Conservation (phyloP, 2,113 vertebrate species). For the Triplophysa tibetana region DNA sequence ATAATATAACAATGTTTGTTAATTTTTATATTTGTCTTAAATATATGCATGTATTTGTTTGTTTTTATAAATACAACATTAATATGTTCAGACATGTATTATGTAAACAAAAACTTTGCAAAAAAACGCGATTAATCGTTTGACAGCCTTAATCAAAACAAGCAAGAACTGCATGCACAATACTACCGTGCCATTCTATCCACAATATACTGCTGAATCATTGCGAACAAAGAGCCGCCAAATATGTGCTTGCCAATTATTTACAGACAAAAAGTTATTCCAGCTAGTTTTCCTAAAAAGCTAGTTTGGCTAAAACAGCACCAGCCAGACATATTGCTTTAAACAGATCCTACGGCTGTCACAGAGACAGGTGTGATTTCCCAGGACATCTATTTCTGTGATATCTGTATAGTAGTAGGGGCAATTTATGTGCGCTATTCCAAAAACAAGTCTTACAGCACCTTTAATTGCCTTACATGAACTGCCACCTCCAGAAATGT, state of each 20-base stretch:
- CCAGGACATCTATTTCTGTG: neutral
- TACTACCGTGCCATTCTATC: neutral
- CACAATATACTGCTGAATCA: neutral
- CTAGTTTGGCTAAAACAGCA: neutral
- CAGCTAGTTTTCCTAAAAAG: neutral
- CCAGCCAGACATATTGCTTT: neutral
- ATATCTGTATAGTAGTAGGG: neutral
- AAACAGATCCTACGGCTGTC: neutral
- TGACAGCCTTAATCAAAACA: too few relatives aligned
- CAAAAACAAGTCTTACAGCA: conserved; percentile 1
- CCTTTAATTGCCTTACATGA: conserved; percentile 26
- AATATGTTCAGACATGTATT: too few relatives aligned
- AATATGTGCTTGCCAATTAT: neutral
- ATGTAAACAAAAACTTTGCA: too few relatives aligned
- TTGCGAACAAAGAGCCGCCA: neutral
- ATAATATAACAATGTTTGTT: too few relatives aligned
- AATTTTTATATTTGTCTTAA: too few relatives aligned
- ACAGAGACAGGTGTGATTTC: conserved; percentile 1
- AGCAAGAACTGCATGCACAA: too few relatives aligned
- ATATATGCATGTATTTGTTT: too few relatives aligned
- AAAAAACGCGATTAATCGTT: too few relatives aligned
- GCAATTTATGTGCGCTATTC: neutral
- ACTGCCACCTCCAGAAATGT: conserved; percentile 33
- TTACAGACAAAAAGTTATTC: neutral
- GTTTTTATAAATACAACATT: too few relatives aligned